phyloP scores from a whole-genome alignment of 53 echinoderm and acorn worm species.

The Holothuria leucospilota region DNA sequence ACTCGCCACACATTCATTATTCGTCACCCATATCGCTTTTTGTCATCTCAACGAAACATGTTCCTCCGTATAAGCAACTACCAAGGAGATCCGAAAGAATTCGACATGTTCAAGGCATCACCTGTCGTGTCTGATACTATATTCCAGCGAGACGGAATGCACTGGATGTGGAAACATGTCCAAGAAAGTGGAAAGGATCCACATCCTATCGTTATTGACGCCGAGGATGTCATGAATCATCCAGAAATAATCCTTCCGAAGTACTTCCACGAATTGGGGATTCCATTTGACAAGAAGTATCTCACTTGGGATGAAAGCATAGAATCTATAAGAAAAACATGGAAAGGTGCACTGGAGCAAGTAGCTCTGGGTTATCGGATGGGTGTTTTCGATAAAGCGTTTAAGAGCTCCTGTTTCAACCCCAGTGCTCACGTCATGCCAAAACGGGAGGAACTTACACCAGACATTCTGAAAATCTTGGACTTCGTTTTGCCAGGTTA shows the following conservation, averaged over 20 bases:
- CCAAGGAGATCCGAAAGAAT: not conserved
- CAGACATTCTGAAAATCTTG: not conserved
- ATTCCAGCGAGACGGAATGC: not conserved
- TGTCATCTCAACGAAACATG: conserved; percentile 12
- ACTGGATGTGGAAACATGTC: conserved; percentile 4
- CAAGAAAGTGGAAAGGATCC: not conserved
- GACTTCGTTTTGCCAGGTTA: not conserved
- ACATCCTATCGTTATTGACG: not conserved
- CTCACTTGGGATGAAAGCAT: conserved; percentile 28
- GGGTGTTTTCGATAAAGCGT: conserved; percentile 5
- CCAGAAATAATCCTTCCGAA: conserved; percentile 12
- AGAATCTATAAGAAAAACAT: not conserved
- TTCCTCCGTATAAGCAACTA: conserved; percentile 11
- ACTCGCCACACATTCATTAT: conserved; percentile 31
- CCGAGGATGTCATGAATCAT: conserved; percentile 16
- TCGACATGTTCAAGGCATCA: not conserved
- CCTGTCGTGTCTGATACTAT: not conserved
- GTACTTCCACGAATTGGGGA: not conserved
- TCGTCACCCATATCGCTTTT: conserved; percentile 39
- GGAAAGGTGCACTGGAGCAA: not conserved
- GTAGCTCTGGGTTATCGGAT: not conserved
- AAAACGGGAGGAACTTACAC: not conserved
- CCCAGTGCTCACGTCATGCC: not conserved
- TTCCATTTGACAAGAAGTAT: conserved; percentile 29
- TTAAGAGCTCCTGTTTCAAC: not conserved